Percentiles rank a stretch among this genome's conserved stretches.
Conservation (phyloP, 1,140 invertebrate species). For the Acyrthosiphon pisum region DNA sequence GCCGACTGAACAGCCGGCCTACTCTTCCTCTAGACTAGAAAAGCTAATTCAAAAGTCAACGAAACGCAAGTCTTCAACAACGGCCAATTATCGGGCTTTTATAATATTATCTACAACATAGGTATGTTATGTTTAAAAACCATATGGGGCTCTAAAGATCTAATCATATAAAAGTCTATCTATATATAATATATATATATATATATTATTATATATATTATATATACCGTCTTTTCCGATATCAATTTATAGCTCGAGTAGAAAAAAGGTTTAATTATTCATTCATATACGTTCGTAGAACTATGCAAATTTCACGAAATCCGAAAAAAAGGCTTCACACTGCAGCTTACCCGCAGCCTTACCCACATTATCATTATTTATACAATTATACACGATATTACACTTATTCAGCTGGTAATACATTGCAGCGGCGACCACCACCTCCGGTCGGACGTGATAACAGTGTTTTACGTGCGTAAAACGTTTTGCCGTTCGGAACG, state of each 20-base stretch:
- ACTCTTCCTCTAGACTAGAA: no score
- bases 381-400: background rate
- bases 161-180: no score
- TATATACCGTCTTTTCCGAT: no score
- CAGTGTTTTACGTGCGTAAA: background rate
- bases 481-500: background rate
- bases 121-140: no score
- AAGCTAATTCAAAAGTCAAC: no score
- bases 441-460: background rate
- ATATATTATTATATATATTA: no score
- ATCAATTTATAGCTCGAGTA: background rate
- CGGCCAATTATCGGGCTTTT: no score
- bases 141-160: no score
- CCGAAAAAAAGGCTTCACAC: background rate
- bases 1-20: no score
- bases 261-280: background rate
- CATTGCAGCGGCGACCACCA: background rate
- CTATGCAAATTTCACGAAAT: background rate
- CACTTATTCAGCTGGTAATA: accelerated
- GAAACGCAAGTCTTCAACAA: no score
- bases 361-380: background rate
- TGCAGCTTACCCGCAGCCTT: background rate
- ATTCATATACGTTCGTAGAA: background rate
- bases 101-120: background rate
- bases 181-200: no score